Evolutionary conservation across 35 echinoderm and acorn worm species (phyloP).

Genomic region (Strongylocentrotus purpuratus): DNA sequence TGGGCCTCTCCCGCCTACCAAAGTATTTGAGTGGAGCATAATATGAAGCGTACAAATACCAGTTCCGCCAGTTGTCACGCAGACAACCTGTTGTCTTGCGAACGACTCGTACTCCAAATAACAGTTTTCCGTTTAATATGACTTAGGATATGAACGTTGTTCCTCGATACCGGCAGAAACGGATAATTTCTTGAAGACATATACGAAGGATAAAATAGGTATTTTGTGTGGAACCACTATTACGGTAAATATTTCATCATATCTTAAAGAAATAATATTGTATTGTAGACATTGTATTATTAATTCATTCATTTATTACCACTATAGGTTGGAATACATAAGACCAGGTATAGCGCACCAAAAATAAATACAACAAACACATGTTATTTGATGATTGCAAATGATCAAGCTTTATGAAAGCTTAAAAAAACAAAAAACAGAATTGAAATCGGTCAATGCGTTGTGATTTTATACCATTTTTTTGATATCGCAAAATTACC

Average conservation of each 20-base stretch:
- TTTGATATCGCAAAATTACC: too few species aligned
- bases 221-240: not conserved
- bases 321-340: too few species aligned
- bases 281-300: too few species aligned
- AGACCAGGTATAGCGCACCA: too few species aligned
- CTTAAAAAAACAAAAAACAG: too few species aligned
- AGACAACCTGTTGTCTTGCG: not conserved
- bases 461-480: too few species aligned
- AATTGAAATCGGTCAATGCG: too few species aligned
- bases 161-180: not conserved
- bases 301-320: too few species aligned
- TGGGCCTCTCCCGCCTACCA: not conserved
- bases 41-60: not conserved
- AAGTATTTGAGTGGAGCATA: not conserved
- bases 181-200: not conserved
- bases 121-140: not conserved
- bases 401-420: too few species aligned
- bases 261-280: too few species aligned
- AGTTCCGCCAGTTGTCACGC: not conserved
- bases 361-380: too few species aligned
- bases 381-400: too few species aligned
- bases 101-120: not conserved
- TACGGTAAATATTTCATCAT: not conserved
- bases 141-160: not conserved
- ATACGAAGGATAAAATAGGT: not conserved